Conservation (phyloP, 2,888 invertebrate genomes). For the Tipula helvola region DNA sequence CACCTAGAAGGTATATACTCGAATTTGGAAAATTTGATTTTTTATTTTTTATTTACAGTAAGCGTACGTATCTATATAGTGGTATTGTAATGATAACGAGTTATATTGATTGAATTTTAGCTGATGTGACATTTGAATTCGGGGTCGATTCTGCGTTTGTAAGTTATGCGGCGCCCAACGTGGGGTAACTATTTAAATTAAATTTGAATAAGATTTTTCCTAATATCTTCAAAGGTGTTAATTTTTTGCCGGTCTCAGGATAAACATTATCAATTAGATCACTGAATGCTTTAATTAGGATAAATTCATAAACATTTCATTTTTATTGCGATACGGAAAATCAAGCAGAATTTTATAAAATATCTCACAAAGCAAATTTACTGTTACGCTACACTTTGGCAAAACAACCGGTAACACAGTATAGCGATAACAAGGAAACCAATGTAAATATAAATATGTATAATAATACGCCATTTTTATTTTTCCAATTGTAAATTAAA, state of each 20-base stretch:
- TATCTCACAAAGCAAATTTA: background rate
- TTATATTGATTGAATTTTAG: background rate
- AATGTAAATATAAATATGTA: background rate
- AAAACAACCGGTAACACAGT: background rate
- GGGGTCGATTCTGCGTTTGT: background rate
- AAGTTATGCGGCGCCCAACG: background rate
- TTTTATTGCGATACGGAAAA: background rate
- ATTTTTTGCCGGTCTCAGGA: too few species aligned
- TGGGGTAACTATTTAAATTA: background rate
- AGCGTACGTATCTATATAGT: background rate
- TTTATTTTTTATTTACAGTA: background rate
- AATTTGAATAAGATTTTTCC: background rate
- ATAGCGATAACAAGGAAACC: background rate
- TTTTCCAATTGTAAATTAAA: conserved; percentile 4
- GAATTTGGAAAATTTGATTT: background rate
- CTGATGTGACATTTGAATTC: background rate
- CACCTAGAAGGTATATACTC: background rate
- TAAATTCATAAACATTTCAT: background rate
- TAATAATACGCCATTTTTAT: background rate
- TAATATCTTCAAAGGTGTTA: too few species aligned
- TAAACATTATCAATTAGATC: too few species aligned
- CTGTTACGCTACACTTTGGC: background rate
- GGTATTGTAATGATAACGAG: background rate
- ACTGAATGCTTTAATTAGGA: background rate
- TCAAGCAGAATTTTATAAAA: background rate